phyloP scores from a whole-genome alignment of 2,113 vertebrate species.

The Pygoscelis adeliae region DNA sequence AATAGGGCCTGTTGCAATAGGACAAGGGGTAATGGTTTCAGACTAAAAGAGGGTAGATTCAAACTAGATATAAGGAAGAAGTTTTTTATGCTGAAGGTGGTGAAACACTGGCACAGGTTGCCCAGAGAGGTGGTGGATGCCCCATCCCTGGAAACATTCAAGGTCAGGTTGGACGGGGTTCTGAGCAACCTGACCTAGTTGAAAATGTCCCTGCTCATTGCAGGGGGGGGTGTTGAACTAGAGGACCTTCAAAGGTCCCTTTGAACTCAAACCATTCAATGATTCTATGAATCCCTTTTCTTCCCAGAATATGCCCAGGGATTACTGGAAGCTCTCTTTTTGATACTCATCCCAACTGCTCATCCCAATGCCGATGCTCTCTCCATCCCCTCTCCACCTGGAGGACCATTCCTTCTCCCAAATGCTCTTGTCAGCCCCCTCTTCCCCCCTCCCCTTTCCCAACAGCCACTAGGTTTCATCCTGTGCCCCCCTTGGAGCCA shows the following conservation, averaged over 20 bases:
- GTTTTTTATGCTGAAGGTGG: not conserved
- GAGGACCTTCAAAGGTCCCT: not conserved
- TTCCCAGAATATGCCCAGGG: not conserved
- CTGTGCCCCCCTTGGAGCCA: not conserved
- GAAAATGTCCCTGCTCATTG: not conserved
- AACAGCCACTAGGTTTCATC: not conserved
- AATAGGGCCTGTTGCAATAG: too few relatives aligned
- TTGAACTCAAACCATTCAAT: not conserved
- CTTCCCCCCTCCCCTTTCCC: not conserved
- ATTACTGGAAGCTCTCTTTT: not conserved
- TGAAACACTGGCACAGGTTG: not conserved
- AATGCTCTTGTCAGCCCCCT: rapidly evolving
- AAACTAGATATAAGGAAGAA: too few relatives aligned
- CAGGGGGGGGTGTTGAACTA: not conserved
- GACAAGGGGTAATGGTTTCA: too few relatives aligned
- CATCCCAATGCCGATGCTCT: not conserved
- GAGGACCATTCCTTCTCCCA: not conserved
- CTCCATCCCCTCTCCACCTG: not conserved
- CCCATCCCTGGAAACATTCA: not conserved
- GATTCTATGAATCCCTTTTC: not conserved
- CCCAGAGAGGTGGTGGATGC: not conserved
- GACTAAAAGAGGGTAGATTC: too few relatives aligned
- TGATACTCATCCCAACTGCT: not conserved
- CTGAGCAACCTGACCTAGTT: not conserved
- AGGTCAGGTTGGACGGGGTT: not conserved